Conservation (phyloP, 2,888 invertebrate species). For the Chalcosyrphus nemorum region DNA sequence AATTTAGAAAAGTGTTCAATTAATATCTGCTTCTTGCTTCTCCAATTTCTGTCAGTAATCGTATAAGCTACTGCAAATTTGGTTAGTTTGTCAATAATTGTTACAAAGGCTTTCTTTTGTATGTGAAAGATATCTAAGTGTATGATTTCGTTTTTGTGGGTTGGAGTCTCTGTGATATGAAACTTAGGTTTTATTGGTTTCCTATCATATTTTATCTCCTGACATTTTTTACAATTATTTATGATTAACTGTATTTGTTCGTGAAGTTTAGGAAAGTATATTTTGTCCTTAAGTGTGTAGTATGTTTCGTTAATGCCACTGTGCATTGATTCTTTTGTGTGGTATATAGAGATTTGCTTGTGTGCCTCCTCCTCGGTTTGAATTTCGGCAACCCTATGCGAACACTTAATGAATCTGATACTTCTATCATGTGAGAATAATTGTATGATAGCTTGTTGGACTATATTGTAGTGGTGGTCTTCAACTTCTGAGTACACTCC, state of each 20-base stretch:
- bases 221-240: no score
- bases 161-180: no score
- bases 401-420: neutral
- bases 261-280: no score
- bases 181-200: slow-evolving; percentile 22
- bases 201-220: slow-evolving; percentile 25
- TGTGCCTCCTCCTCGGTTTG: no score
- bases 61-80: slow-evolving; percentile 63
- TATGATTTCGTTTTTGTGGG: slow-evolving; percentile 46
- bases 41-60: slow-evolving; percentile 64
- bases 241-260: no score
- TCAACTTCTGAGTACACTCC: slow-evolving; percentile 39
- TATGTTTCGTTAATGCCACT: slow-evolving; percentile 44
- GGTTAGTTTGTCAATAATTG: slow-evolving; percentile 55
- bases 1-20: slow-evolving; percentile 53
- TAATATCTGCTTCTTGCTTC: slow-evolving; percentile 31
- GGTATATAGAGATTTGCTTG: no score
- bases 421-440: slow-evolving; percentile 3
- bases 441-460: neutral
- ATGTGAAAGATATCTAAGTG: slow-evolving; percentile 61
- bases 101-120: slow-evolving; percentile 50
- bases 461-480: slow-evolving; percentile 5
- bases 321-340: slow-evolving; percentile 45
- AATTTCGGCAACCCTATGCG: slow-evolving; percentile 13
- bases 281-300: no score